These are phyloP conservation scores for Triplophysa bombifrons DNA, from an alignment of 2,797 vertebrate genomes.

Conservation along the genomic window DNA sequence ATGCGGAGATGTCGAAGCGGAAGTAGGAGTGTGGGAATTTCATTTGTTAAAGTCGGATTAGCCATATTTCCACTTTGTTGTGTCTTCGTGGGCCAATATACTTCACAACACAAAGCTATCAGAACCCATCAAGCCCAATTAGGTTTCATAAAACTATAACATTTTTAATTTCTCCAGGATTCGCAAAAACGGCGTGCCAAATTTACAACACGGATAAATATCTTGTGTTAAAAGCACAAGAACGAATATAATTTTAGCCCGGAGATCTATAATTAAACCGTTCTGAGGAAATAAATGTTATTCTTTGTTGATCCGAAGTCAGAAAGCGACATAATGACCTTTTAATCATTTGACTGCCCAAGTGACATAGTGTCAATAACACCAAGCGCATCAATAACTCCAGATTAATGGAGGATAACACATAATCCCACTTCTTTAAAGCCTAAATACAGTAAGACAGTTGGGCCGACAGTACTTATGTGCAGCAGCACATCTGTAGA, in stretches of 20 bases:
- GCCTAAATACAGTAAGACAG: background rate
- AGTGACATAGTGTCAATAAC: background rate
- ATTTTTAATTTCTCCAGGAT: slow-evolving; percentile 43
- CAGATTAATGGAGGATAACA: background rate
- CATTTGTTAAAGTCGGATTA: slow-evolving; percentile 34
- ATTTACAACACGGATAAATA: slow-evolving; percentile 40
- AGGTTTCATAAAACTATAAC: slow-evolving; percentile 33
- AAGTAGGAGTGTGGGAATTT: slow-evolving; percentile 41
- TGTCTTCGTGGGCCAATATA: slow-evolving; percentile 40
- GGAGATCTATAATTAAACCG: background rate
- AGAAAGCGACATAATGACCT: background rate
- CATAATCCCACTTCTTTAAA: background rate
- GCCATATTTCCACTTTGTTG: slow-evolving; percentile 43
- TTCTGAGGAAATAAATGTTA: background rate
- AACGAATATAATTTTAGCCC: background rate
- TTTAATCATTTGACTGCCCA: background rate
- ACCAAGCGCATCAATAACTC: background rate
- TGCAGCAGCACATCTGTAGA: background rate
- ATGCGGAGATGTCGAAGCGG: slow-evolving; percentile 20
- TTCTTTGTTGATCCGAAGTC: background rate
- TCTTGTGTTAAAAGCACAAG: slow-evolving; percentile 28
- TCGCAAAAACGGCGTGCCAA: slow-evolving; percentile 40
- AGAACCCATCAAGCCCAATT: slow-evolving; percentile 51
- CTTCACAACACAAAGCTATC: slow-evolving; percentile 46
- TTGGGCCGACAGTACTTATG: background rate